Conservation (phyloP, 2,888 invertebrate species). For the Lingula anatina region DNA sequence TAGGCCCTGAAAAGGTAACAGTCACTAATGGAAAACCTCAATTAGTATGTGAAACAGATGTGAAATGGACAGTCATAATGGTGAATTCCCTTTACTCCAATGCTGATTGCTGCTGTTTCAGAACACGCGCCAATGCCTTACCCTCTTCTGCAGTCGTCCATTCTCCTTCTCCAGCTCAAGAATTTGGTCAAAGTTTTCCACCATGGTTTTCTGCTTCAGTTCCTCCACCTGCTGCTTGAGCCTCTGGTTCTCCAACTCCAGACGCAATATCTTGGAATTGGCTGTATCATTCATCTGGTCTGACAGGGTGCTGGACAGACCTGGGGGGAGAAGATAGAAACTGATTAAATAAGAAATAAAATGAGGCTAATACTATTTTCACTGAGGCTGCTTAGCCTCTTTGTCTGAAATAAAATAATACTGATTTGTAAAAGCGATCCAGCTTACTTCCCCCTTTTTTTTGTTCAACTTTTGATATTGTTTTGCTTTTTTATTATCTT, state of each 20-base stretch:
- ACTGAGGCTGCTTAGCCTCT: conserved; percentile 14
- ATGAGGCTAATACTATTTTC: not conserved
- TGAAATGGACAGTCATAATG: too few relatives aligned
- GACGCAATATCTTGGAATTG: conserved; percentile 76
- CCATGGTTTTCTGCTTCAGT: conserved; percentile 73
- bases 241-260: conserved; percentile 88
- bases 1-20: too few relatives aligned
- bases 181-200: conserved; percentile 66
- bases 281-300: conserved; percentile 90
- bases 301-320: conserved; percentile 59
- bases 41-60: too few relatives aligned
- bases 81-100: too few relatives aligned
- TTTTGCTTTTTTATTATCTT: too few relatives aligned
- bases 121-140: too few relatives aligned
- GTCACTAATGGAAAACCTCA: too few relatives aligned
- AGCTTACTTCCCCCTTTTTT: too few relatives aligned
- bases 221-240: conserved; percentile 70
- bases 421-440: too few relatives aligned
- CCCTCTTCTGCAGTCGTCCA: conserved; percentile 74
- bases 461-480: too few relatives aligned
- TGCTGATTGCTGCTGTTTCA: too few relatives aligned
- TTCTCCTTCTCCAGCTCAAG: conserved; percentile 82
- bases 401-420: too few relatives aligned
- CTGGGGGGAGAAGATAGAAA: conserved; percentile 14
- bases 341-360: not conserved